Conservation (phyloP, 2,797 vertebrate species). For the Sciurus vulgaris region DNA sequence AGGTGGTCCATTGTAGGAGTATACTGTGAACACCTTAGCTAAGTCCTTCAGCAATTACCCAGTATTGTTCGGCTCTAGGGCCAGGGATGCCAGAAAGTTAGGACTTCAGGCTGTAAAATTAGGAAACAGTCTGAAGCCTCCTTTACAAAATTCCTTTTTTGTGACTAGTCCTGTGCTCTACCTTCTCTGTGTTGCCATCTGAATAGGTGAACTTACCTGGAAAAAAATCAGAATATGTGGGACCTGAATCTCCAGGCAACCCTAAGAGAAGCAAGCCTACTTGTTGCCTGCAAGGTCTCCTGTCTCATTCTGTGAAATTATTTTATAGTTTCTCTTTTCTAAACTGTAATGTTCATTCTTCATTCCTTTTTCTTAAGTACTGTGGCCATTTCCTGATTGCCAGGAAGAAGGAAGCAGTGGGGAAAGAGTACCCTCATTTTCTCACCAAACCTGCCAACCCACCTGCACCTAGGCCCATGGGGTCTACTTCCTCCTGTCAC, state of each 20-base stretch:
- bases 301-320: not conserved
- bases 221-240: not conserved
- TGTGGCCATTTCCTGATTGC: not conserved
- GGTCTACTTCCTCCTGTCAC: not conserved
- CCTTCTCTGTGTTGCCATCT: not conserved
- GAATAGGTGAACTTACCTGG: not conserved
- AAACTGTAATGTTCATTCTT: not conserved
- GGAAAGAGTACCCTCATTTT: not conserved
- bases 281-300: not conserved
- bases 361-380: not conserved
- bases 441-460: not conserved
- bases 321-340: not conserved
- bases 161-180: not conserved
- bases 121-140: not conserved
- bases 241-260: not conserved
- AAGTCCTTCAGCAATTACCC: not conserved
- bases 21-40: fast-evolving
- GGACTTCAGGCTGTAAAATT: not conserved
- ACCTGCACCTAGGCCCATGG: not conserved
- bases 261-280: not conserved
- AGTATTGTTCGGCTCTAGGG: not conserved
- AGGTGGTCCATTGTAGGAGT: too few relatives aligned
- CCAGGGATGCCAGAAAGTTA: not conserved
- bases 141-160: not conserved
- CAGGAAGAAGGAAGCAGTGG: not conserved